Base-by-base conservation (phyloP, 2,888 invertebrate genomes). In the Amiota minor region DNA sequence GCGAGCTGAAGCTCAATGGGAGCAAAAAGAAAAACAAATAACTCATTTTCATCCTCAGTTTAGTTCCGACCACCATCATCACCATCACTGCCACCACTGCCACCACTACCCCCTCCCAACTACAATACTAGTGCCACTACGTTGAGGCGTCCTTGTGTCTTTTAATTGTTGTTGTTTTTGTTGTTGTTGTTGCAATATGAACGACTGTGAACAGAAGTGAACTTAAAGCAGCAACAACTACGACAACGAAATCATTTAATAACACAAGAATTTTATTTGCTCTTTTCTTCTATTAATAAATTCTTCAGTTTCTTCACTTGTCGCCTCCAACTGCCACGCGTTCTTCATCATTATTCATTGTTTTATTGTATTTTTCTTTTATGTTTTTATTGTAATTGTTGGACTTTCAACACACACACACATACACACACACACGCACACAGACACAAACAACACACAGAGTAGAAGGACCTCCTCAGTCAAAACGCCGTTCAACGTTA, bases 361-460 rank as follows among this genome's bases (percentile, higher is more conserved):
- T 45, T 59, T 59, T 59, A 18, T 59, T 12, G n/a, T 23, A 62
- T 45, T 53, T n/a, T 45, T 62, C 1, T 62, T 62, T 35, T 62
- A 14, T 35, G 14, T 62, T 62, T 35, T 35, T 62, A 1, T 6
- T 35, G 20, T 62, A 12, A 16, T 23, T 62, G 20, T 62, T 62
- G 35, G 12, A 2, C 20, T 45, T 62, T 20, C 35, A 35, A 35
- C 62, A 62, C n/a, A 69, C n/a, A 61, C 68, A 71, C 35, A 67
- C 56, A 61, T 59, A 56, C 50, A 46, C 71, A 67, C 11, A 20
- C 16, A 53, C 59, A 59, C 12, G 3, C 20, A 67, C n/a, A 68
- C 68, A 61, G n/a, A 67, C 56, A 67, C 65, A 55, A 12, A 35
- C 12, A 20, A 18, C 56, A 18, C 23, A 49, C 67, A 65, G 18